phyloP scores from a whole-genome alignment of 1,140 invertebrate species.

The Cydia fagiglandana region DNA sequence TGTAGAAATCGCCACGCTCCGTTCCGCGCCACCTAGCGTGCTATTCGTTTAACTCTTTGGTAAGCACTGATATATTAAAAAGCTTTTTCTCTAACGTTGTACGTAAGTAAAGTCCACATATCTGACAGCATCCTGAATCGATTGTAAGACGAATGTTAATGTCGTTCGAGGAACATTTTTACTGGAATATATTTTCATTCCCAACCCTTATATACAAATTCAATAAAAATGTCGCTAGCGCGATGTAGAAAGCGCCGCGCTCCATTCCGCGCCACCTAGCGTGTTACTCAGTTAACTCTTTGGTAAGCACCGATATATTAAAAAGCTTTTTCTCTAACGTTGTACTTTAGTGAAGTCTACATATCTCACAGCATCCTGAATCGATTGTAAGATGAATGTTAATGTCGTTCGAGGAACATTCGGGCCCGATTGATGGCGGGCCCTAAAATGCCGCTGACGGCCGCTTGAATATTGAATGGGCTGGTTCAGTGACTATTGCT shows the following conservation, averaged over 20 bases:
- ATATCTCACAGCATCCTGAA: constrained; percentile 10
- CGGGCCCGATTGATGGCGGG: constrained; percentile 5
- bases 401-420: constrained; percentile 13
- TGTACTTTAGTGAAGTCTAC: not conserved
- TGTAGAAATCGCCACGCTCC: no score
- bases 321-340: not conserved
- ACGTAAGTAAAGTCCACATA: not conserved
- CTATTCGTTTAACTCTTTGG: no score
- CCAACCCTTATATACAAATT: no score
- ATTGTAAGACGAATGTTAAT: constrained; percentile 18
- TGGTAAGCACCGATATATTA: not conserved
- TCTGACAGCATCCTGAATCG: constrained; percentile 8
- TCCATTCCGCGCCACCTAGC: no score
- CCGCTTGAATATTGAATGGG: constrained; percentile 15
- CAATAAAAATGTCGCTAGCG: no score
- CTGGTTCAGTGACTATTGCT: not conserved
- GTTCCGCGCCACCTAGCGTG: no score
- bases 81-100: not conserved
- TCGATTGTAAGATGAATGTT: constrained; percentile 14
- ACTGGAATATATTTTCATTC: no score
- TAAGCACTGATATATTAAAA: not conserved
- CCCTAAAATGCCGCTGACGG: constrained; percentile 21
- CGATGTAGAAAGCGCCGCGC: no score
- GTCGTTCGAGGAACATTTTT: constrained; percentile 2
- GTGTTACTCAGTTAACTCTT: no score